Evolutionary conservation across 2,888 invertebrate genomes (phyloP).

Genomic region (Phaedon cochleariae): DNA sequence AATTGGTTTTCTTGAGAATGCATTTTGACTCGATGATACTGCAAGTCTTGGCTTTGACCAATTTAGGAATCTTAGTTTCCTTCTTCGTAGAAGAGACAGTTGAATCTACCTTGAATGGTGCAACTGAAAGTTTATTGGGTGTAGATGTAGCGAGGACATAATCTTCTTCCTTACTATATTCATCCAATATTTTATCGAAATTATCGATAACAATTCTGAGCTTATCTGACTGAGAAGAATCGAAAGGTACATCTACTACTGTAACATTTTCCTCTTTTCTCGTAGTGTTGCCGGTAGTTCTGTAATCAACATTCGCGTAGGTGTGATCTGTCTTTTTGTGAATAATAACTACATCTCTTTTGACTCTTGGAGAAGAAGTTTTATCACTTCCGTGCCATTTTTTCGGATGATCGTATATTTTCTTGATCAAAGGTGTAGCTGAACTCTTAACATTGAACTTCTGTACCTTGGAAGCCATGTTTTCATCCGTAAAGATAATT

Average conservation of each 20-base stretch:
- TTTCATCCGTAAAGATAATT: slow-evolving; percentile 5
- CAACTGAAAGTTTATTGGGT: slow-evolving; percentile 28
- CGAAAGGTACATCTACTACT: slow-evolving; percentile 56
- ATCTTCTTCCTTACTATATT: slow-evolving; percentile 53
- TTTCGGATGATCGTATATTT: slow-evolving; percentile 53
- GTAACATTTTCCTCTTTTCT: slow-evolving; percentile 64
- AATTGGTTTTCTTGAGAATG: slow-evolving; percentile 69
- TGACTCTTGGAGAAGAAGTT: slow-evolving; percentile 20
- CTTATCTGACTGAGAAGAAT: slow-evolving; percentile 51
- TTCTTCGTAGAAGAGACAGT: slow-evolving; percentile 36
- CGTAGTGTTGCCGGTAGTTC: slow-evolving; percentile 23
- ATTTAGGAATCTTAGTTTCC: slow-evolving; percentile 63
- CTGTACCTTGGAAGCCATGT: slow-evolving; percentile 51
- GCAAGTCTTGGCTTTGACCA: slow-evolving; percentile 76
- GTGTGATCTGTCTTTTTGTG: slow-evolving; percentile 45
- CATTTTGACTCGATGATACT: slow-evolving; percentile 76
- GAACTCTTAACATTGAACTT: slow-evolving; percentile 46
- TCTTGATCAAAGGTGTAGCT: slow-evolving; percentile 52
- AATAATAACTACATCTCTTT: slow-evolving; percentile 42
- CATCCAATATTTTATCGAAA: slow-evolving; percentile 66
- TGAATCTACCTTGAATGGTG: slow-evolving; percentile 2
- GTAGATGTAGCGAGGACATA: slow-evolving; percentile 32
- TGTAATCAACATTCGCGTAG: slow-evolving; percentile 51
- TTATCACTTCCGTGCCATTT: slow-evolving; percentile 47
- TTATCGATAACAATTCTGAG: slow-evolving; percentile 64